Conservation (phyloP, 1,140 invertebrate genomes). For the Caenorhabditis tropicalis region DNA sequence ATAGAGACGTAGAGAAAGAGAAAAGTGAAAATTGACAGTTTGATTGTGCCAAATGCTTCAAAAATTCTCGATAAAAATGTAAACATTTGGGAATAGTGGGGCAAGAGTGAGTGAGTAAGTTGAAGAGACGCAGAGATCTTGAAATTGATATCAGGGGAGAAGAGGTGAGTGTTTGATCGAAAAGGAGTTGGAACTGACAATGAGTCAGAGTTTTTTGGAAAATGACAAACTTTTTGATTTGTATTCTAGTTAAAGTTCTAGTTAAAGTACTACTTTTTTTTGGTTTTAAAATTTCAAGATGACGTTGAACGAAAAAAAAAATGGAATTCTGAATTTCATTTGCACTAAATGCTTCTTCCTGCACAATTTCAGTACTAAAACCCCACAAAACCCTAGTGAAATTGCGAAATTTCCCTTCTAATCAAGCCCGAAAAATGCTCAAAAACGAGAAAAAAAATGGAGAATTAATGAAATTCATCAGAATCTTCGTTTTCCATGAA, state of each 20-base stretch:
- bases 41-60: not conserved
- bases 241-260: no score
- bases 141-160: not conserved
- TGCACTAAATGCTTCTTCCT: no score
- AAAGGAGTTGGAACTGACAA: not conserved
- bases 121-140: not conserved
- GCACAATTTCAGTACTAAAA: no score
- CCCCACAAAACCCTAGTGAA: no score
- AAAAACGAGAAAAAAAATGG: not conserved
- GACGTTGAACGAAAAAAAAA: no score
- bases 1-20: not conserved
- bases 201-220: not conserved
- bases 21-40: conserved; percentile 5
- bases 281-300: no score
- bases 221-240: not conserved
- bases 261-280: no score
- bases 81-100: not conserved
- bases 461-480: not conserved
- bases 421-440: not conserved
- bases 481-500: not conserved
- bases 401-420: not conserved
- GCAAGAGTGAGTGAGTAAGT: not conserved
- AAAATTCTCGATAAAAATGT: conserved; percentile 3
- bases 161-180: conserved; percentile 29
- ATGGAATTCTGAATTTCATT: no score